Evolutionary conservation across 1,140 invertebrate species (phyloP), one percentile per base, ranked within the genome.

Genomic region (Planococcus citri): DNA sequence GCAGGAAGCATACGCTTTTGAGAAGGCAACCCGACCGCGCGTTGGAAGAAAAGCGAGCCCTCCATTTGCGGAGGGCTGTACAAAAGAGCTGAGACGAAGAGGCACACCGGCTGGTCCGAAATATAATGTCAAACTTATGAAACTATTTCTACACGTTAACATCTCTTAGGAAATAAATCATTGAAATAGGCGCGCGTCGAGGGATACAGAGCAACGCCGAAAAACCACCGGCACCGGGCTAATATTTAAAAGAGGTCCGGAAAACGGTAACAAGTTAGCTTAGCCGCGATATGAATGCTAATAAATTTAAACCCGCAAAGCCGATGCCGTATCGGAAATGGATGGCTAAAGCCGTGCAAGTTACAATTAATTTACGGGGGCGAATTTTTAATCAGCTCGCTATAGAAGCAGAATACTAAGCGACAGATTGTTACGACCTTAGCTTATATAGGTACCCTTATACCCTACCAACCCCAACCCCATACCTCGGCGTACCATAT

Each of bases 271-370:
- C 41, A 51, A 51, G 41, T 51, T 51, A 51, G 41, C 41, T 17
- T 51, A 20, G 41, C 17, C 41, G 41, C 41, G 41, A 51, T 51
- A 51, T 51, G 41, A 51, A 51, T 51, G 41, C 41, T 51, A 51
- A 51, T 51, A 51, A 51, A 51, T 51, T 51, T 51, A 51, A 51
- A 51, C 41, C 41, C 41, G 41, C 41, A 51, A 51, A 51, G 41
- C 41, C 41, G 6, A 17, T 20, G 41, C 41, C 41, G 41, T 51
- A 51, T 51, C n/a, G 41, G 41, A 51, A 51, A 51, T 51, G 41
- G 41, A 51, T 51, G 41, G 41, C 41, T 51, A 51, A 51, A 51
- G 41, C 41, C 41, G 41, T 51, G 41, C 41, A 51, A 51, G 41
- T 51, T 51, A 51, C 41, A 51, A 51, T 51, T 51, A 51, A 51